Base-by-base conservation (phyloP, 1,140 invertebrate genomes). In the Zaprionus ghesquierei region DNA sequence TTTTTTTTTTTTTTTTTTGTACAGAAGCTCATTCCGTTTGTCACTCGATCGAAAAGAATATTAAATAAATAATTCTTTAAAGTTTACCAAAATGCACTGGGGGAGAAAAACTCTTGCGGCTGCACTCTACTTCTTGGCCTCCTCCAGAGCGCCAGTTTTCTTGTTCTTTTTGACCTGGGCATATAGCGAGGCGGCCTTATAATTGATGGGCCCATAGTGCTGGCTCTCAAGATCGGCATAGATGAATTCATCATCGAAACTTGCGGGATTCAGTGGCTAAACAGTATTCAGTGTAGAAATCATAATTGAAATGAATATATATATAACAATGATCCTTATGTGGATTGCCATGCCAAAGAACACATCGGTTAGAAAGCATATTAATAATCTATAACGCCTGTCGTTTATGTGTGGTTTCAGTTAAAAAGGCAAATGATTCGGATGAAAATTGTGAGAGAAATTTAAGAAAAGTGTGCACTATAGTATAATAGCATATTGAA, bases 181-280 rank as follows among this genome's bases (percentile, higher is more conserved):
- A 90, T 95, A 95, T 77, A 97, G 95, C 25, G 96, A 97, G 44
- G 96, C 96, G 69, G 95, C 95, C 92, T 97, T 98, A 93, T 98
- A 98, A 92, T 97, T 96, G 89, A 97, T 97, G 31, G 97, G 97
- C 66, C 97, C 97, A 92, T 90, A 91, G 58, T 91, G 90, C 74
- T 95, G 95, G 92, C 97, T 96, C 91, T 98, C 97, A 72, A 97
- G 95, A 93, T 98, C 97, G 41, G 97, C 97, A 92, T 98, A 98
- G 89, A 97, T 96, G 91, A 97, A 93, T 92, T 95, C 96, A 92
- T 95, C 97, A 90, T 94, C 94, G 84, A 94, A 95, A 80, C 95
- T 94, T 55, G 81, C 63, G 25, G 87, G 64, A 71, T 89, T 79
- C 27, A 92, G 54, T 25, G 95, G 94, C 86, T 93, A 61, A 15